phyloP scores from a whole-genome alignment of 2,797 vertebrate species.

The Scolopax rusticola region DNA sequence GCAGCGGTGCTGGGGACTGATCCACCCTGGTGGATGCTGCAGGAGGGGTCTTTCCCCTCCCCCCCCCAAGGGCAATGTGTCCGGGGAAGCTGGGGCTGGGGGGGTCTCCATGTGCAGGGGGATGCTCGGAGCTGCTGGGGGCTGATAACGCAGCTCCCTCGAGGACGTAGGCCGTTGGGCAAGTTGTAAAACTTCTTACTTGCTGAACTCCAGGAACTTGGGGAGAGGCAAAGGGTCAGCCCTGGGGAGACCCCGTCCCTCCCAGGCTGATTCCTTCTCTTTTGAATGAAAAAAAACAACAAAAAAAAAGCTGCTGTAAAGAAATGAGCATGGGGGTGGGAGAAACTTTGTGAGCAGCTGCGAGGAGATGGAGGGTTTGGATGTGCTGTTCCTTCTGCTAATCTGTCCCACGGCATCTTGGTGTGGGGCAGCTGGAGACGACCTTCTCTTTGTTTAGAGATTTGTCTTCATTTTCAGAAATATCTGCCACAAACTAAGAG shows the following conservation, averaged over 20 bases:
- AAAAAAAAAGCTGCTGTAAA: no score
- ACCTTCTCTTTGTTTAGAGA: neutral
- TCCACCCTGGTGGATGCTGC: neutral
- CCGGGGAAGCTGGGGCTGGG: no score
- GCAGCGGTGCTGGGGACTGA: no score
- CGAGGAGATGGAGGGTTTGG: neutral
- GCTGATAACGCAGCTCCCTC: fast-evolving
- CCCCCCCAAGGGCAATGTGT: no score
- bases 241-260: neutral
- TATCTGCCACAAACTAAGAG: neutral
- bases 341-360: neutral
- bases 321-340: fast-evolving
- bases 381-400: neutral
- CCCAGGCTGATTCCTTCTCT: neutral
- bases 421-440: neutral
- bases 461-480: neutral
- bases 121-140: no score
- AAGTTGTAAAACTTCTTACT: neutral
- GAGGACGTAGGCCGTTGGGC: fast-evolving
- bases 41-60: neutral
- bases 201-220: neutral
- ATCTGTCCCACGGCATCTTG: neutral
- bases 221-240: neutral
- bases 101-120: fast-evolving
- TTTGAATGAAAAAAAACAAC: neutral